A percentile compares a stretch with the other conserved stretches of the same genome.
phyloP scores from a whole-genome alignment of 2,888 invertebrate genomes.

The Eustalomyia histrio region DNA sequence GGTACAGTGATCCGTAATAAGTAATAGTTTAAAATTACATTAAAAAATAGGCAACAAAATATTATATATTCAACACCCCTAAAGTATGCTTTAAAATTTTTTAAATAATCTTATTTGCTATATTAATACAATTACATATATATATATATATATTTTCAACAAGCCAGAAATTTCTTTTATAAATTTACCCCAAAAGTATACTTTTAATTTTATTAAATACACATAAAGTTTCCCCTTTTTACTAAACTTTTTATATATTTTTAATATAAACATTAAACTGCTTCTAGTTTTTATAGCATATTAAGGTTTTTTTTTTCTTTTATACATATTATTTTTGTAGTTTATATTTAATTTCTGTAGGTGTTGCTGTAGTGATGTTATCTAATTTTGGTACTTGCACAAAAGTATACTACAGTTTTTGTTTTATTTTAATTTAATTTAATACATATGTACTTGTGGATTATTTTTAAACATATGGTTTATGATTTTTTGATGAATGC shows the following conservation, averaged over 20 bases:
- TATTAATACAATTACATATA: too few relatives aligned
- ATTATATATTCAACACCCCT: not conserved
- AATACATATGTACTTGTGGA: not conserved
- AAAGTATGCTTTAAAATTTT: not conserved
- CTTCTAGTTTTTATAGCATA: not conserved
- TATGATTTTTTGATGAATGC: slow-evolving; percentile 42
- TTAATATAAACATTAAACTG: not conserved
- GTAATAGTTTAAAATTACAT: too few relatives aligned
- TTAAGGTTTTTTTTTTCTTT: not conserved
- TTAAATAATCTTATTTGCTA: too few relatives aligned
- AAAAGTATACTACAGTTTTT: slow-evolving; percentile 45
- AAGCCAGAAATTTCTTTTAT: not conserved
- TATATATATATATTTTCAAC: too few relatives aligned
- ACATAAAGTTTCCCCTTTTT: not conserved
- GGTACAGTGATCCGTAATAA: too few relatives aligned
- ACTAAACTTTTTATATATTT: not conserved
- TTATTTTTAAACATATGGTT: slow-evolving; percentile 10
- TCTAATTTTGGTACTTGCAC: slow-evolving; percentile 40
- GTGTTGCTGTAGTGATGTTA: slow-evolving; percentile 14
- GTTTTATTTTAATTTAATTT: not conserved
- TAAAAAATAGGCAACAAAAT: not conserved
- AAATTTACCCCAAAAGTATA: not conserved
- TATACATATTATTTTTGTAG: not conserved
- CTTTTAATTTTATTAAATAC: slow-evolving; percentile 14
- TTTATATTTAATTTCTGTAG: slow-evolving; percentile 18